Evolutionary conservation across 2,113 vertebrate genomes (phyloP), one percentile per base, ranked within the genome.

Genomic region (Thalassarche chlororhynchos): DNA sequence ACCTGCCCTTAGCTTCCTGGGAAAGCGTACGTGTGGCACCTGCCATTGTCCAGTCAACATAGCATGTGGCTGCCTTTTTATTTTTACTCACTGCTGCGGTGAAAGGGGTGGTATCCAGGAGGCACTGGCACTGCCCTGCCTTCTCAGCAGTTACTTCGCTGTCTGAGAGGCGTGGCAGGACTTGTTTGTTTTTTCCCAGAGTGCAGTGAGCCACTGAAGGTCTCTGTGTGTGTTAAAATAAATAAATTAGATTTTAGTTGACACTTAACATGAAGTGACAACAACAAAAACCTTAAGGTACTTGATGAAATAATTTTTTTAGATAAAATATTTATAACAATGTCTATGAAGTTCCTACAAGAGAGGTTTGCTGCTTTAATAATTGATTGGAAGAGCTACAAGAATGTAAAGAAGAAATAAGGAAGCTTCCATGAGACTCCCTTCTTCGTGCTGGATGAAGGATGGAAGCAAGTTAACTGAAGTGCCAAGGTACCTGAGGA

Each of bases 251-350:
- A 76, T 85, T 97, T 95, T 90, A 97, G 86, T 93, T 97, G 94
- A 95, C 91, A 74, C 85, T 91, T 95, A 97, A 98, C 96, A 96
- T 28, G 1, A 97, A 96, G 75, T 68, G 75, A 95, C 95, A 97
- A 95, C 80, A 91, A 81, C 79, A 86, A 89, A 93, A 95, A 93
- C 64, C 81, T 94, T 87, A 93, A 93, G 57, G 61, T 94, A 94
- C 94, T 93, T 87, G 91, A 91, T 84, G 46, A 96, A 97, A 92
- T 96, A 92, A 66, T 98, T 96, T 97, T 98, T 95, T 92, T n/a
- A 55, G 88, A 89, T 98, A 54, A 97, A 98, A 95, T 95, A 97
- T 98, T 98, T 97, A 97, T 88, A 89, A 51, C 28, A 29, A 68
- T 52, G 71, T 31, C 84, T 94, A 62, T 71, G 40, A 96, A 91